These are phyloP conservation scores for Pseudochirops corinnae DNA, from an alignment of 2,797 vertebrate species.

Conservation along the genomic window DNA sequence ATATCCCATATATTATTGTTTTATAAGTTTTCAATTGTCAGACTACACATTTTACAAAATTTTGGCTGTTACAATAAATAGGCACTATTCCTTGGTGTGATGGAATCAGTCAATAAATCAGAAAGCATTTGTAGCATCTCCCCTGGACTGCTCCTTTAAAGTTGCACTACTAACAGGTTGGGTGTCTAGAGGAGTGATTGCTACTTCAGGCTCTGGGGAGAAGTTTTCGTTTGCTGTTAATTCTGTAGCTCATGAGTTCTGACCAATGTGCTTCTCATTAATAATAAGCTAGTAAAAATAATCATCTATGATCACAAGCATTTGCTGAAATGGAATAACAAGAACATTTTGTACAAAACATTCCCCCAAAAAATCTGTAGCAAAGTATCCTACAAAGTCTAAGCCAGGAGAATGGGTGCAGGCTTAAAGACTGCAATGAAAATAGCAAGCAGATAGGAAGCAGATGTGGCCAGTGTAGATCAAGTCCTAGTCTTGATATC, in stretches of 20 bases:
- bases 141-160: neutral
- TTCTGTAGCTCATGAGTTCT: neutral
- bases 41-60: neutral
- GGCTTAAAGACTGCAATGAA: neutral
- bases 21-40: neutral
- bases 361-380: neutral
- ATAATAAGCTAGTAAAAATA: neutral
- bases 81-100: neutral
- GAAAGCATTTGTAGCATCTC: neutral
- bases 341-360: neutral
- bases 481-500: neutral
- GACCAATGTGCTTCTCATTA: neutral
- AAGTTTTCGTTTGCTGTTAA: neutral
- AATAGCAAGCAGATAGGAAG: neutral
- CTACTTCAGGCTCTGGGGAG: neutral
- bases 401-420: neutral
- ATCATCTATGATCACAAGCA: neutral
- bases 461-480: neutral
- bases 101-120: neutral
- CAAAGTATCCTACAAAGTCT: neutral
- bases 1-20: neutral
- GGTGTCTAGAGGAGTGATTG: neutral
- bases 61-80: neutral
- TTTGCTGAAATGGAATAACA: neutral
- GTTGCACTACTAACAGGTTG: neutral